A percentile compares a stretch with the other conserved stretches of the same genome.
Evolutionary conservation across 37 sponge, comb jelly and placozoan species (phyloP).

Genomic region (Lycopodina hypogea): DNA sequence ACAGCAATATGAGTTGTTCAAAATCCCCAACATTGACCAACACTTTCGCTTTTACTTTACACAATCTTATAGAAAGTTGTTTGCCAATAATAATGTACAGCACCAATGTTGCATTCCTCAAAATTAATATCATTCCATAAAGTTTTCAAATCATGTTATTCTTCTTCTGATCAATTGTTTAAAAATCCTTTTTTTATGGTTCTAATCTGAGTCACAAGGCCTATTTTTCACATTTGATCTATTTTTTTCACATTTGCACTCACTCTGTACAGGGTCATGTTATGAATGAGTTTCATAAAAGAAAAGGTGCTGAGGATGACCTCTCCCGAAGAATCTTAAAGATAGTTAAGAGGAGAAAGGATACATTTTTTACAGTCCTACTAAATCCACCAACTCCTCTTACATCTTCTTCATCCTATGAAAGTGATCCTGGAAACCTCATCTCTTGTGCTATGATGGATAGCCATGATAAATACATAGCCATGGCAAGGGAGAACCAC

Average conservation of each 20-base stretch:
- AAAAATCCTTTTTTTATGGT: too few relatives aligned
- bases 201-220: too few relatives aligned
- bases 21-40: too few relatives aligned
- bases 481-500: conserved; percentile 89
- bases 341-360: conserved; percentile 95
- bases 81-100: too few relatives aligned
- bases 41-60: background rate
- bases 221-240: too few relatives aligned
- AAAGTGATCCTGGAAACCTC: conserved; percentile 79
- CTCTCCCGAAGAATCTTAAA: conserved; percentile 79
- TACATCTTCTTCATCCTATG: conserved; percentile 33
- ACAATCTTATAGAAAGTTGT: background rate
- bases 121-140: too few relatives aligned
- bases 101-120: too few relatives aligned
- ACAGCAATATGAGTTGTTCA: conserved; percentile 24
- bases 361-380: conserved; percentile 92
- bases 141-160: too few relatives aligned
- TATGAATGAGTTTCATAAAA: conserved; percentile 59
- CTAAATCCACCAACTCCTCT: conserved; percentile 58
- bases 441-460: conserved; percentile 97
- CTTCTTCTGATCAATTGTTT: too few relatives aligned
- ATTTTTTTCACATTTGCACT: background rate
- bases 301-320: conserved; percentile 67
- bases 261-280: conserved; percentile 13
- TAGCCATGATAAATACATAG: conserved; percentile 91